phyloP scores from a whole-genome alignment of 2,888 invertebrate species.

The Lithophane leautieri region DNA sequence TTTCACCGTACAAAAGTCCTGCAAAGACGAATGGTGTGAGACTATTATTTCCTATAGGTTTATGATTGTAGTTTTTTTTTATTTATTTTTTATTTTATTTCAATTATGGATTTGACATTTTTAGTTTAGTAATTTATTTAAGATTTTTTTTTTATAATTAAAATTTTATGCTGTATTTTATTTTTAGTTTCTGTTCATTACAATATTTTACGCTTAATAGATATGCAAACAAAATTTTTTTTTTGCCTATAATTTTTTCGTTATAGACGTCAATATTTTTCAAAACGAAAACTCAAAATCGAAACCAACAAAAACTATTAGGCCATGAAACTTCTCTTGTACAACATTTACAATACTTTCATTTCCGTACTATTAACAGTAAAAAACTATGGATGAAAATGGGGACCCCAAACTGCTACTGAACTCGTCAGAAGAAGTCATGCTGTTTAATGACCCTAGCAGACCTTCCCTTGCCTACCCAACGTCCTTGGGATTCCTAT shows the following conservation, averaged over 20 bases:
- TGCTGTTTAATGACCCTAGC: conserved; percentile 67
- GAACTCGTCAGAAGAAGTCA: conserved; percentile 25
- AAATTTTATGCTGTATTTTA: not conserved
- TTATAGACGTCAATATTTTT: no score
- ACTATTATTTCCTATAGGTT: conserved; percentile 78
- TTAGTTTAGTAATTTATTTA: not conserved
- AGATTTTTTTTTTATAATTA: conserved; percentile 19
- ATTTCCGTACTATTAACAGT: conserved; percentile 41
- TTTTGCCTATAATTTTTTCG: not conserved
- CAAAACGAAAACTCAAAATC: conserved; percentile 4
- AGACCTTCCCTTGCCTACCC: conserved; percentile 80
- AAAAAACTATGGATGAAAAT: not conserved
- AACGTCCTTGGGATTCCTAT: conserved; percentile 76
- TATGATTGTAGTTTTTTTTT: conserved; percentile 58
- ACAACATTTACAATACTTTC: conserved; percentile 14
- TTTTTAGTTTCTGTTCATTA: not conserved
- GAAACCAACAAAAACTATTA: conserved; percentile 54
- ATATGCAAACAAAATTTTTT: not conserved
- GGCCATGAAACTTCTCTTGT: conserved; percentile 68
- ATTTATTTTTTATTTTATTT: conserved; percentile 32
- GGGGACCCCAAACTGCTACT: not conserved
- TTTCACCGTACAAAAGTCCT: conserved; percentile 80
- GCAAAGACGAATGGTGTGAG: conserved; percentile 75
- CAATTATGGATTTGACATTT: conserved; percentile 40
- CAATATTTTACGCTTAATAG: not conserved